Base-by-base conservation (phyloP, 2,797 vertebrate genomes). In the Brachyalestes nurse region DNA sequence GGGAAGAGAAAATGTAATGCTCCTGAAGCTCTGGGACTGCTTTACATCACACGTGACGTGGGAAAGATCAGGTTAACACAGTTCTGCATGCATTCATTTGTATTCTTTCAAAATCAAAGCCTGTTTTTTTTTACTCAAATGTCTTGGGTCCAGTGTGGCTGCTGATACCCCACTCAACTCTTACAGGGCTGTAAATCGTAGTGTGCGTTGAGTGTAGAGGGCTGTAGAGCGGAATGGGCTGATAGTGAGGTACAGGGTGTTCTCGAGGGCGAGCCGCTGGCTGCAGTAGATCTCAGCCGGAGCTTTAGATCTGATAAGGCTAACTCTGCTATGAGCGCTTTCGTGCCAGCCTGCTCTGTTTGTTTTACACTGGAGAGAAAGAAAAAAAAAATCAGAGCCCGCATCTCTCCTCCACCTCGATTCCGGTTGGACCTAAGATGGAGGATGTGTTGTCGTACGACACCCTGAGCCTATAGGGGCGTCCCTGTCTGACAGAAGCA, bases 241-340 rank as follows among this genome's bases (percentile, higher is more conserved):
- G 40, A 53, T 28, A 28, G 28, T 10, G 71, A 75, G 40, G 34
- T 14, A 19, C 57, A 47, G 73, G 51, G 19, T 1, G 70, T 55
- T 10, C 49, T 53, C 53, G 17, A 23, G 23, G 25, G 42, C 34
- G 6, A 49, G 38, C 34, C 7, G 40, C 38, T 60, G 55, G 47
- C 57, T 19, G 38, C 14, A 47, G 58, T 62, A 58, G 55, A 75
- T 80, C 87, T 53, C 72, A 70, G 83, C 34, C 84, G 64, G 85
- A 82, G 81, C 77, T 83, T 86, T 82, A 80, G 84, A 93, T 94
- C 92, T 91, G 93, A 94, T 94, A 92, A 93, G 89, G 79, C 42
- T 86, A 66, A 86, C 89, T 91, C 88, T 84, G 84, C 75, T 89
- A 91, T 82, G 87, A 91, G 84, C 86, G 82, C 21, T 91, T 90